Evolutionary conservation across 2,888 invertebrate species (phyloP), one percentile per base, ranked within the genome.

Genomic region (Zonitis immaculata): DNA sequence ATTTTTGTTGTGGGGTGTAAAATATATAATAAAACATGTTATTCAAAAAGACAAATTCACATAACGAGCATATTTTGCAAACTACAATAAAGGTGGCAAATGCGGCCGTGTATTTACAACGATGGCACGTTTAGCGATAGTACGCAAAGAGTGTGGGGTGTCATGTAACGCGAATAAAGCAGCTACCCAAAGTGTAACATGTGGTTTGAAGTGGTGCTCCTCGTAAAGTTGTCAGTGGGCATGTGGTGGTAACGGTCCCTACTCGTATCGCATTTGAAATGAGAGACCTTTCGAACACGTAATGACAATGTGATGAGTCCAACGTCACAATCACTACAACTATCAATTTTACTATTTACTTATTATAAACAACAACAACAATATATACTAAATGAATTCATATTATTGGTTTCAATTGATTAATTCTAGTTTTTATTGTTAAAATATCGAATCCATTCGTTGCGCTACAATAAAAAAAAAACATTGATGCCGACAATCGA

Each of bases 181-280:
- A 67, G 66, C 71, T 71, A 72, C 71, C 73, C 73, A 68, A 74
- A 73, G 69, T 74, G 76, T 76, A 76, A 76, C 76, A 76, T 76
- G 75, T 76, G 76, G 73, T 74, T 73, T 72, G 66, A 76, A 76
- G 73, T 76, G 73, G 76, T 73, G 73, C 73, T 74, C 73, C 73
- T 74, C 74, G 75, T 74, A 76, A 76, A 76, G 73, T 76, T 76
- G 75, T 74, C 74, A 71, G 71, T 71, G 72, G 74, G 73, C 76
- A 75, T 74, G 72, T 75, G 75, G 73, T 73, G 72, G 73, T 75
- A 75, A 76, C 74, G 73, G 73, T 71, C 68, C 70, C 67, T 70
- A 70, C 73, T 66, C 71, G 72, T 66, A 65, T 65, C 68, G 73
- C 73, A 75, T 75, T 72, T 70, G 69, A 71, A 73, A 74, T 73